Evolutionary conservation across 2,797 vertebrate species (phyloP).

Genomic region (Paguma larvata): DNA sequence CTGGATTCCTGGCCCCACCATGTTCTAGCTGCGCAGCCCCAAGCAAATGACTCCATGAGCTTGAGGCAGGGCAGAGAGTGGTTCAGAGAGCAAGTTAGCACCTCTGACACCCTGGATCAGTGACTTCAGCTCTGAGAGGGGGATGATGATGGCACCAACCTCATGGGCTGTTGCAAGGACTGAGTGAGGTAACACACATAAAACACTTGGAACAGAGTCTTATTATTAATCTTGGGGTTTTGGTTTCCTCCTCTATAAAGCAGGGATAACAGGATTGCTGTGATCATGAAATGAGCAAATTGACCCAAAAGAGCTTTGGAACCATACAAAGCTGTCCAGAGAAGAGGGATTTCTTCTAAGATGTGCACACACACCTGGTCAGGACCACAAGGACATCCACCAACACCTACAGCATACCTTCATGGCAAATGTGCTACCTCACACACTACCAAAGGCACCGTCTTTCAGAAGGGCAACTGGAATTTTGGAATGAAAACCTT

Average conservation of each 20-base stretch:
- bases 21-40: neutral
- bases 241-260: neutral
- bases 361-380: neutral
- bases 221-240: neutral
- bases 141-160: neutral
- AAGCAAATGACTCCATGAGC: neutral
- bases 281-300: constrained; percentile 24
- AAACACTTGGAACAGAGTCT: neutral
- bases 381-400: neutral
- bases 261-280: neutral
- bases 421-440: neutral
- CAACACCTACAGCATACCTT: no score
- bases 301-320: neutral
- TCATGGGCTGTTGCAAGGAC: neutral
- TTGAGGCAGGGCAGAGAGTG: neutral
- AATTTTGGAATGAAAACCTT: neutral
- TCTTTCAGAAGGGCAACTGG: neutral
- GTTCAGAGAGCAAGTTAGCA: neutral
- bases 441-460: neutral
- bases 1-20: neutral
- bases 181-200: neutral
- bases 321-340: neutral
- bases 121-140: neutral
- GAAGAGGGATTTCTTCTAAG: neutral
- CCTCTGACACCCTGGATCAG: neutral